Conservation (phyloP, 2,113 vertebrate species). For the Steatornis caripensis region DNA sequence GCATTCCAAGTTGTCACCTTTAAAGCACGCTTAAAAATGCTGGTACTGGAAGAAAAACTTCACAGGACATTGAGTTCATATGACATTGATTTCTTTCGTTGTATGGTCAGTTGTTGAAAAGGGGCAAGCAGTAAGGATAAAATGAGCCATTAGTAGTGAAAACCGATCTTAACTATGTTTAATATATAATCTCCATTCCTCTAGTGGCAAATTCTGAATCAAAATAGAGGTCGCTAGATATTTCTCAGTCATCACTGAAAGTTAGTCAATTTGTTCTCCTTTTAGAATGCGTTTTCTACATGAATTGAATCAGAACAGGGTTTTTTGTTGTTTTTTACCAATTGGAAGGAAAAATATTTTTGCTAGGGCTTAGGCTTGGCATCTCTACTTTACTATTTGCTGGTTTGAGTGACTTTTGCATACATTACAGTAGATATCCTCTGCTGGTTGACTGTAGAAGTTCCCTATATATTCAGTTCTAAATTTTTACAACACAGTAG, state of each 20-base stretch:
- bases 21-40: neutral
- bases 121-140: neutral
- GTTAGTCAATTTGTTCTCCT: neutral
- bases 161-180: neutral
- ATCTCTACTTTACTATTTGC: neutral
- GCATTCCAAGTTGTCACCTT: neutral
- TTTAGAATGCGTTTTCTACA: neutral
- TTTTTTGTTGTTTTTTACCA: neutral
- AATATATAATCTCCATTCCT: neutral
- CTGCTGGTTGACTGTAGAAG: neutral
- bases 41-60: neutral
- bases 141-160: neutral
- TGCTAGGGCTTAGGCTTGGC: neutral
- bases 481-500: neutral
- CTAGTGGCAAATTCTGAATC: neutral
- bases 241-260: neutral
- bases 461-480: neutral
- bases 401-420: neutral
- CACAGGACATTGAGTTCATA: neutral
- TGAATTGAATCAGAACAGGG: neutral
- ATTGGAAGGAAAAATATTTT: neutral
- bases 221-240: neutral
- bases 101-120: neutral
- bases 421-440: neutral
- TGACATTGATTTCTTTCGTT: neutral